These are phyloP conservation scores for Liolophura sinensis DNA, from an alignment of 1,140 invertebrate species.

Conservation along the genomic window DNA sequence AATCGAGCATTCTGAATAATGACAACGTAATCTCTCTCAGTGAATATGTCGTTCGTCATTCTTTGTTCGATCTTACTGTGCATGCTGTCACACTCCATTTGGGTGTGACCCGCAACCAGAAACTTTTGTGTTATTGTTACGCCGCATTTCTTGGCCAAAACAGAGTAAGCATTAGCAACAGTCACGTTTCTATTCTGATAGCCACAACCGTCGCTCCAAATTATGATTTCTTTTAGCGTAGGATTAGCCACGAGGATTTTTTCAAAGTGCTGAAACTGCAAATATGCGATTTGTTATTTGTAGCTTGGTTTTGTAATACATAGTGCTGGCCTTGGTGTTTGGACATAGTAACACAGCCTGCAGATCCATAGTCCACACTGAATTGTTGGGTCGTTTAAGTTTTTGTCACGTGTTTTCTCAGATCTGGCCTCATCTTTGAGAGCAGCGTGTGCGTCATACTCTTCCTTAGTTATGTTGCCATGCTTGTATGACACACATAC, in stretches of 20 bases:
- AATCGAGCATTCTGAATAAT: conserved; percentile 8
- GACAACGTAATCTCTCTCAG: conserved; percentile 13
- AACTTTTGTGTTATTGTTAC: background rate
- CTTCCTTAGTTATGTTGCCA: conserved; percentile 30
- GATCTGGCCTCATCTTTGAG: too few relatives aligned
- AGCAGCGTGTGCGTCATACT: conserved; percentile 38
- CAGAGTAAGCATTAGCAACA: background rate
- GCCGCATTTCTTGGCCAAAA: background rate
- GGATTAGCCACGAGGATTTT: background rate
- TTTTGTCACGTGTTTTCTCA: conserved; percentile 36
- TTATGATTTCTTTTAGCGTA: conserved; percentile 7
- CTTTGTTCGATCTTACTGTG: conserved; percentile 8
- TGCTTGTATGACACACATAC: conserved; percentile 46
- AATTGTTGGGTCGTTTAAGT: conserved; percentile 41
- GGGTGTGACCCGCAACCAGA: background rate
- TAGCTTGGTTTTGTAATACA: conserved; percentile 24
- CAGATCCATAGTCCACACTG: conserved; percentile 12
- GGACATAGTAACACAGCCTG: conserved; percentile 27
- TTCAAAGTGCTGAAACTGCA: conserved; percentile 49
- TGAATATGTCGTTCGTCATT: conserved; percentile 10
- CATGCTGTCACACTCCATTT: conserved; percentile 10
- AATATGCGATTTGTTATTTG: conserved; percentile 55
- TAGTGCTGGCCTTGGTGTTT: conserved; percentile 23
- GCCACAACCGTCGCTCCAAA: conserved; percentile 3
- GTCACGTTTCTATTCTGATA: conserved; percentile 30